Evolutionary conservation across 2,888 invertebrate genomes (phyloP).

Genomic region (Tachina lurida): DNA sequence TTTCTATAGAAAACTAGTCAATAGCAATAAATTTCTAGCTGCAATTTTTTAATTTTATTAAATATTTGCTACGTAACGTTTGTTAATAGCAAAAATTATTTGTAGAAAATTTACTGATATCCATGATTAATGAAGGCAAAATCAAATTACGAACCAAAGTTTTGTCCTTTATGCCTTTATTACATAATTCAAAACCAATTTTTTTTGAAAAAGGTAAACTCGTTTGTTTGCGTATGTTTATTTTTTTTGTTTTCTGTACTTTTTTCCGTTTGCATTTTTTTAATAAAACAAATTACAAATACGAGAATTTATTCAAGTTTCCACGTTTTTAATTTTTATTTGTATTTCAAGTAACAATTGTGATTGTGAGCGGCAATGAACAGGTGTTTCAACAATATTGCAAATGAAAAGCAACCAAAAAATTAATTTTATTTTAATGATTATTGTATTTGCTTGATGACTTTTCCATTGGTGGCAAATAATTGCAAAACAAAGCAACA

Average conservation of each 20-base stretch:
- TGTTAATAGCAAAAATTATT: no score
- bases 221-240: background rate
- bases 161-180: background rate
- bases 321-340: slow-evolving; percentile 57
- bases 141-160: background rate
- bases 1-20: no score
- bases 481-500: background rate
- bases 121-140: no score
- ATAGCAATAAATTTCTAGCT: no score
- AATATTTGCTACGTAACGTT: no score
- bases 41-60: no score
- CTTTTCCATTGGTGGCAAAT: slow-evolving; percentile 8
- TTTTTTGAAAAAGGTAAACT: background rate
- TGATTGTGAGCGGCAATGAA: background rate
- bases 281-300: slow-evolving; percentile 56
- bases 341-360: slow-evolving; percentile 29
- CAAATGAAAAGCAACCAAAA: background rate
- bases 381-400: slow-evolving; percentile 51
- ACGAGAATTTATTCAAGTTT: slow-evolving; percentile 65
- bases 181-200: slow-evolving; percentile 37
- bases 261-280: background rate
- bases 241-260: background rate
- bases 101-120: no score
- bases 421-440: slow-evolving; percentile 13
- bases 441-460: slow-evolving; percentile 14